phyloP scores from a whole-genome alignment of 1,140 invertebrate species.

The Babylonia areolata region DNA sequence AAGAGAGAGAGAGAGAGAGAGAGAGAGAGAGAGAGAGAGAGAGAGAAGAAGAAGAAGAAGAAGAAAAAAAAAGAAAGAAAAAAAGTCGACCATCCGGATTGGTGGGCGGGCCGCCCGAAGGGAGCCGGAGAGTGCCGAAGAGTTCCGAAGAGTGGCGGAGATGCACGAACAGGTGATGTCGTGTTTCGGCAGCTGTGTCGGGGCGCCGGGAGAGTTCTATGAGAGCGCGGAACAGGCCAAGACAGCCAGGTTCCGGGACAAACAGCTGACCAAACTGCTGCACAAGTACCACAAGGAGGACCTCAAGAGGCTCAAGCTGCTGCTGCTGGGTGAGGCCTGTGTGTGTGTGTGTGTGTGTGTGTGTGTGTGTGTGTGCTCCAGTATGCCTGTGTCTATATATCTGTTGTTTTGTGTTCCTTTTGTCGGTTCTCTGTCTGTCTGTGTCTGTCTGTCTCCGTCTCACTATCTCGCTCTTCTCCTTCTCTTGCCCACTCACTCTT shows the following conservation, averaged over 20 bases:
- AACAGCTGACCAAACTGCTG: constrained; percentile 60
- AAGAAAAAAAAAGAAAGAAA: not conserved
- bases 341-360: not conserved
- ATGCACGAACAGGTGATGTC: constrained; percentile 55
- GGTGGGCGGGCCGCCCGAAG: not conserved
- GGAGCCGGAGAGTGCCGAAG: not conserved
- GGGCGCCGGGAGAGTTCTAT: constrained; percentile 44
- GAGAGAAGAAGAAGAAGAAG: too few relatives aligned
- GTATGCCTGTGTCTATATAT: not conserved
- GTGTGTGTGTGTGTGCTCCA: not conserved
- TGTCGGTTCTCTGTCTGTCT: not conserved
- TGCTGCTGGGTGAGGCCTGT: constrained; percentile 62
- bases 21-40: too few relatives aligned
- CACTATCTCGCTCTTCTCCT: too few relatives aligned
- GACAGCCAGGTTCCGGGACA: constrained; percentile 56
- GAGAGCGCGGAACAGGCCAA: constrained; percentile 56
- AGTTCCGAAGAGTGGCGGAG: not conserved
- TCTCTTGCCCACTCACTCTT: too few relatives aligned
- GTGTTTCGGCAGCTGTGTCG: constrained; percentile 56
- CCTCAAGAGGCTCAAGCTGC: constrained; percentile 62
- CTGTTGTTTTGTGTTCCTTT: constrained; percentile 6
- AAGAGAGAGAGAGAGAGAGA: too few relatives aligned
- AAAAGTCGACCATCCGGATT: not conserved
- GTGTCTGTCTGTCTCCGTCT: too few relatives aligned
- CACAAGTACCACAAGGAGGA: constrained; percentile 65